Conservation (phyloP, 35 echinoderm and acorn worm species). For the Holothuria glaberrima region DNA sequence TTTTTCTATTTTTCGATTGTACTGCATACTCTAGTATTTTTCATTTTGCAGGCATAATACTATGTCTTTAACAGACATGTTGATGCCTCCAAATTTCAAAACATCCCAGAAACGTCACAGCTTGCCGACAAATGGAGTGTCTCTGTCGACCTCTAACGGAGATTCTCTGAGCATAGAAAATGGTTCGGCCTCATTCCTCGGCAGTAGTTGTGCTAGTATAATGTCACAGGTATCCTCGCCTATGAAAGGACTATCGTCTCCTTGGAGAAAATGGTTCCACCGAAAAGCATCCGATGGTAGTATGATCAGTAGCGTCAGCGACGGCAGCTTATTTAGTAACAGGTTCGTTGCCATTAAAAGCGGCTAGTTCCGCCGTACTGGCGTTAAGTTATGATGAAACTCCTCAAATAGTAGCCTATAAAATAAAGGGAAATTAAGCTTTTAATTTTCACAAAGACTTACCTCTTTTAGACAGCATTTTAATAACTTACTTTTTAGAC, state of each 20-base stretch:
- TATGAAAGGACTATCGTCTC: constrained; percentile 43
- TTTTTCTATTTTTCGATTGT: too few relatives aligned
- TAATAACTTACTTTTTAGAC: too few relatives aligned
- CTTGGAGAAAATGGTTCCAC: constrained; percentile 61
- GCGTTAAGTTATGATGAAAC: too few relatives aligned
- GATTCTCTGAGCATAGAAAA: constrained; percentile 2
- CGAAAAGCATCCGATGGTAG: constrained; percentile 68
- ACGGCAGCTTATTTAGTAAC: constrained; percentile 69
- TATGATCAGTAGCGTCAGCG: constrained; percentile 72
- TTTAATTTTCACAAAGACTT: too few relatives aligned
- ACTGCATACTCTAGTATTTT: not conserved
- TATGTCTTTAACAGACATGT: constrained; percentile 49
- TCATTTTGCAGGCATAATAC: constrained; percentile 27
- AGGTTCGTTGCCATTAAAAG: too few relatives aligned
- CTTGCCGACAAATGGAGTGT: constrained; percentile 41
- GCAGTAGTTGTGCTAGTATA: constrained; percentile 48
- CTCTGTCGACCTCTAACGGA: not conserved
- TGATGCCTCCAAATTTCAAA: constrained; percentile 42
- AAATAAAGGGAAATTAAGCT: too few relatives aligned
- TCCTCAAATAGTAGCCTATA: too few relatives aligned
- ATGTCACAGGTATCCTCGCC: constrained; percentile 50
- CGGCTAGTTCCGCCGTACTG: too few relatives aligned
- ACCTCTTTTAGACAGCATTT: too few relatives aligned
- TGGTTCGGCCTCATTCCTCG: not conserved
- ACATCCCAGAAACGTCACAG: constrained; percentile 52